These are phyloP conservation scores for Actinernus sp. DNA, from an alignment of 92 coral and sea anemone species.

Conservation along the genomic window DNA sequence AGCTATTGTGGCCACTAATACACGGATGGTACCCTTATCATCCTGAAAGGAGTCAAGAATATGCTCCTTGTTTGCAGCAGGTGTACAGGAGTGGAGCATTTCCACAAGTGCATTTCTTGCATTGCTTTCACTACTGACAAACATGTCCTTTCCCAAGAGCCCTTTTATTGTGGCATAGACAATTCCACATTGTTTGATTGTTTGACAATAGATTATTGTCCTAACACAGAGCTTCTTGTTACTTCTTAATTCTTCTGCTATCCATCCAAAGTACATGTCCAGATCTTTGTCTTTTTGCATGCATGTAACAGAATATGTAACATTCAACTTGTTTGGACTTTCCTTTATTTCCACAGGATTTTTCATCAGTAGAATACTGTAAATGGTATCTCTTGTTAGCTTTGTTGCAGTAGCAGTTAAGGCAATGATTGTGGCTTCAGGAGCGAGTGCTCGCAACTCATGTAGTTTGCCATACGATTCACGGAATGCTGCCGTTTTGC, in stretches of 20 bases:
- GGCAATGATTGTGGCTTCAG: slow-evolving; percentile 33
- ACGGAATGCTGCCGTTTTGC: slow-evolving; percentile 44
- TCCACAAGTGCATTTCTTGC: neutral
- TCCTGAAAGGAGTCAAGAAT: neutral
- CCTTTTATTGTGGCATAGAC: slow-evolving; percentile 55
- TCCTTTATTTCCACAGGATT: slow-evolving; percentile 31
- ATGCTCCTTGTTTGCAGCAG: slow-evolving; percentile 18
- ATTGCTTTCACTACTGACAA: neutral
- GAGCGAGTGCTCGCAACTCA: slow-evolving; percentile 48
- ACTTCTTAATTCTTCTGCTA: slow-evolving; percentile 25
- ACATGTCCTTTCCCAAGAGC: slow-evolving; percentile 26
- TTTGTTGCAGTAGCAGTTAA: slow-evolving; percentile 58
- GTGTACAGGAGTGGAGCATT: slow-evolving; percentile 38
- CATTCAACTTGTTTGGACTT: slow-evolving; percentile 50
- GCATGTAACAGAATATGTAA: too few relatives aligned
- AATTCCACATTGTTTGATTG: slow-evolving; percentile 58
- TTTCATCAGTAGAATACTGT: slow-evolving; percentile 24
- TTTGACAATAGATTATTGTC: slow-evolving; percentile 67
- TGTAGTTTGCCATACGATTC: slow-evolving; percentile 34
- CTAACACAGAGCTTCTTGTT: slow-evolving; percentile 24
- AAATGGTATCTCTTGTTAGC: slow-evolving; percentile 38
- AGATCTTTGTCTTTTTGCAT: slow-evolving; percentile 48
- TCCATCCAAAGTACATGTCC: slow-evolving; percentile 49
- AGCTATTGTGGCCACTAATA: slow-evolving; percentile 5
- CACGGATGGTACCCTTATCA: neutral